Percentiles rank a stretch among this genome's conserved stretches.
phyloP scores from a whole-genome alignment of 2,113 vertebrate genomes.

The Phalacrocorax carbo region DNA sequence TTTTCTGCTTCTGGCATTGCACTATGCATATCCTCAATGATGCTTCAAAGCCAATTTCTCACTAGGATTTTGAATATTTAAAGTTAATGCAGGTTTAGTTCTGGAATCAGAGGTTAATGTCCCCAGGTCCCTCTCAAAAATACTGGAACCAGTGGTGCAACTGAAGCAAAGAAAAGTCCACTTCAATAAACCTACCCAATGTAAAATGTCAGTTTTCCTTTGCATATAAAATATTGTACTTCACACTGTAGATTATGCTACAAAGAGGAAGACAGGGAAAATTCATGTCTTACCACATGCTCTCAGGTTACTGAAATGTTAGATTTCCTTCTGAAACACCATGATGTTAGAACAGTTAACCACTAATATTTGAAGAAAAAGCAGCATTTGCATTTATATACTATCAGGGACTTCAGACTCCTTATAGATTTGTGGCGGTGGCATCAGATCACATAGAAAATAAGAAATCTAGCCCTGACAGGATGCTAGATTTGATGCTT shows the following conservation, averaged over 20 bases:
- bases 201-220: not conserved
- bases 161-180: not conserved
- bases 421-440: not conserved
- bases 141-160: not conserved
- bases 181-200: not conserved
- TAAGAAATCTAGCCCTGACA: not conserved
- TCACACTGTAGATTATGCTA: not conserved
- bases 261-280: not conserved
- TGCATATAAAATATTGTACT: not conserved
- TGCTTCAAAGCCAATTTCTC: not conserved
- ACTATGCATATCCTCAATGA: not conserved
- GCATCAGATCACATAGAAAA: not conserved
- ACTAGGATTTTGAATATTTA: not conserved
- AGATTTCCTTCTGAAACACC: not conserved
- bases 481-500: not conserved
- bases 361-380: not conserved
- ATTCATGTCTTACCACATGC: not conserved
- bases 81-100: not conserved
- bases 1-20: not conserved
- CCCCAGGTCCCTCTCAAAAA: not conserved
- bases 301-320: not conserved
- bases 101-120: not conserved
- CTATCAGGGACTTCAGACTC: not conserved
- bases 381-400: not conserved
- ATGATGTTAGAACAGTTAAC: not conserved